phyloP scores from a whole-genome alignment of 2,797 vertebrate species.

The Momotus momota region DNA sequence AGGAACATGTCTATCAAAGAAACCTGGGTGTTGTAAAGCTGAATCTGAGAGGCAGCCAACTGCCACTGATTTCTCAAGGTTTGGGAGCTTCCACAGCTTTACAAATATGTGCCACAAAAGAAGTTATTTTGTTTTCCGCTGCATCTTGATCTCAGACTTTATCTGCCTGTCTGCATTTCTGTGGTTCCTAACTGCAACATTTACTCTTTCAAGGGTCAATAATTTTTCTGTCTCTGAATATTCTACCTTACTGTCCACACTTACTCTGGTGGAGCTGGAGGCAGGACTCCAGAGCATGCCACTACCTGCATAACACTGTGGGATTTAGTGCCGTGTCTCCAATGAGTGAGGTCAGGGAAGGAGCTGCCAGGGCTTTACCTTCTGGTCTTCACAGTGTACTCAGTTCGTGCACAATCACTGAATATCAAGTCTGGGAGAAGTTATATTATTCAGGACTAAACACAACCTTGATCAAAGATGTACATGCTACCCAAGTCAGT shows the following conservation, averaged over 20 bases:
- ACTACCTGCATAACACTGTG: neutral
- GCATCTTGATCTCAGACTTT: neutral
- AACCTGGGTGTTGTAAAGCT: neutral
- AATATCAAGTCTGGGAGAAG: neutral
- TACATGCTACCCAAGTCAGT: neutral
- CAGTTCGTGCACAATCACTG: neutral
- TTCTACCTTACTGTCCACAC: neutral
- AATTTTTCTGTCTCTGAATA: neutral
- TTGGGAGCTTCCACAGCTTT: neutral
- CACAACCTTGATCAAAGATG: neutral
- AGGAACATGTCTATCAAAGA: neutral
- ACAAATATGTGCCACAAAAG: neutral
- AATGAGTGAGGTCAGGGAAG: neutral
- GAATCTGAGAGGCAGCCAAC: neutral
- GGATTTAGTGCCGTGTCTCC: neutral
- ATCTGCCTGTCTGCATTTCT: neutral
- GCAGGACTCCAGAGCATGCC: neutral
- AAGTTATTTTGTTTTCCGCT: neutral
- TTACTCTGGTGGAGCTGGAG: neutral
- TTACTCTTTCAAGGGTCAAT: neutral
- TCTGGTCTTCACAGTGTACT: neutral
- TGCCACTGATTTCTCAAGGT: neutral
- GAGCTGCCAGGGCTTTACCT: neutral
- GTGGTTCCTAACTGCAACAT: neutral
- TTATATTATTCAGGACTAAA: neutral